Conservation (phyloP, 1,140 invertebrate species). For the Trachymyrmex septentrionalis region DNA sequence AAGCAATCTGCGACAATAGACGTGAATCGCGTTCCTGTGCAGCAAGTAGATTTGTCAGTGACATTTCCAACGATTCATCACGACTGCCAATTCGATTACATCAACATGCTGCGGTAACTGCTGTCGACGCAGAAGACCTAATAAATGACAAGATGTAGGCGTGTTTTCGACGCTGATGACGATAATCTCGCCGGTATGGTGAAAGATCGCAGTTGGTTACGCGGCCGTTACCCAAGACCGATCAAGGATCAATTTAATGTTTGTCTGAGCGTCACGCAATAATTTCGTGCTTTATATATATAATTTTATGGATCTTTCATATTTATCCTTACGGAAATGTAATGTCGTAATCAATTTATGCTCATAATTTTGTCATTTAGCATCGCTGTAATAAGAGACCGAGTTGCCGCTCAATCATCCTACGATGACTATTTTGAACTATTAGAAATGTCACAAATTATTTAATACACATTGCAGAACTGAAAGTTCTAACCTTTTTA, state of each 20-base stretch:
- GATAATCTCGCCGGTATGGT: conserved; percentile 57
- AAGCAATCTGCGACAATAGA: conserved; percentile 54
- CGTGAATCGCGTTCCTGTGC: conserved; percentile 52
- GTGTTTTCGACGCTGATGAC: conserved; percentile 57
- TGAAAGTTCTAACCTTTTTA: neutral
- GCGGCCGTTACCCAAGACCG: conserved; percentile 45
- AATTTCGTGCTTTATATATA: conserved; percentile 28
- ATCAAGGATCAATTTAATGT: conserved; percentile 57
- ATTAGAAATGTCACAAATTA: neutral
- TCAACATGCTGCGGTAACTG: conserved; percentile 53
- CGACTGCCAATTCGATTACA: conserved; percentile 59
- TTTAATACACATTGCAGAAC: neutral
- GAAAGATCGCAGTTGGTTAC: conserved; percentile 50
- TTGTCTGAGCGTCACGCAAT: conserved; percentile 31
- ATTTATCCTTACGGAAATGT: conserved; percentile 25
- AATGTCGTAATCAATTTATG: conserved; percentile 36
- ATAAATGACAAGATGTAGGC: conserved; percentile 63
- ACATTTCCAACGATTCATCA: conserved; percentile 65
- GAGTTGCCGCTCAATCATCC: neutral
- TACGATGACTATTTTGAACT: neutral
- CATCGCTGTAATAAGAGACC: neutral
- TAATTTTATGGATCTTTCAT: conserved; percentile 36
- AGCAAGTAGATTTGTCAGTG: conserved; percentile 60
- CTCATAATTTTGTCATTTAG: neutral
- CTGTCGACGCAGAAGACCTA: conserved; percentile 45